These are phyloP conservation scores for Lissonota sp. DNA, from an alignment of 2,888 invertebrate genomes.

Conservation along the genomic window DNA sequence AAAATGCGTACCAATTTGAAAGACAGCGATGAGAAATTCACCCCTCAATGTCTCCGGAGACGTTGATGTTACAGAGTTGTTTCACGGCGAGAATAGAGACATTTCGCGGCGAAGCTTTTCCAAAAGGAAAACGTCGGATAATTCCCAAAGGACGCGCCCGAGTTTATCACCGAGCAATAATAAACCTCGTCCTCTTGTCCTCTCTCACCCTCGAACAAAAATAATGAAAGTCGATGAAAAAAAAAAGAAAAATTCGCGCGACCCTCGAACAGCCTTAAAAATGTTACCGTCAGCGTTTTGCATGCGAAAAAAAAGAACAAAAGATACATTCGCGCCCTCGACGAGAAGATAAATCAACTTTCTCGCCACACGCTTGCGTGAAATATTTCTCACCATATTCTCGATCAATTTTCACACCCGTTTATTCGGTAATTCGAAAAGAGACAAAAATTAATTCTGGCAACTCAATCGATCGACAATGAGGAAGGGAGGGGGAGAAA, in stretches of 20 bases:
- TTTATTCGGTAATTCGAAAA: conserved; percentile 14
- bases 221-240: conserved; percentile 75
- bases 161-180: conserved; percentile 47
- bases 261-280: conserved; percentile 67
- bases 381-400: conserved; percentile 20
- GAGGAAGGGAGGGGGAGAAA: neutral
- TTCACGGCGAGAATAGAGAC: neutral
- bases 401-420: neutral
- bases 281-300: conserved; percentile 77
- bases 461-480: neutral
- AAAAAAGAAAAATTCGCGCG: conserved; percentile 41
- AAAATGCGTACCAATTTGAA: neutral
- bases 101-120: conserved; percentile 8
- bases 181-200: neutral
- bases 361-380: neutral
- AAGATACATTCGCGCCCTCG: too few species aligned
- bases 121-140: neutral
- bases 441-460: neutral
- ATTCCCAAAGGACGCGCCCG: neutral
- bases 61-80: neutral
- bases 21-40: neutral
- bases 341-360: too few species aligned
- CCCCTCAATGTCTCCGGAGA: neutral
- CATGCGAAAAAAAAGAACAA: conserved; percentile 51
- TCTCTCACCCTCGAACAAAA: conserved; percentile 56